Evolutionary conservation across 1,140 invertebrate species (phyloP), one percentile per base, ranked within the genome.

Genomic region (Camponotus floridanus): DNA sequence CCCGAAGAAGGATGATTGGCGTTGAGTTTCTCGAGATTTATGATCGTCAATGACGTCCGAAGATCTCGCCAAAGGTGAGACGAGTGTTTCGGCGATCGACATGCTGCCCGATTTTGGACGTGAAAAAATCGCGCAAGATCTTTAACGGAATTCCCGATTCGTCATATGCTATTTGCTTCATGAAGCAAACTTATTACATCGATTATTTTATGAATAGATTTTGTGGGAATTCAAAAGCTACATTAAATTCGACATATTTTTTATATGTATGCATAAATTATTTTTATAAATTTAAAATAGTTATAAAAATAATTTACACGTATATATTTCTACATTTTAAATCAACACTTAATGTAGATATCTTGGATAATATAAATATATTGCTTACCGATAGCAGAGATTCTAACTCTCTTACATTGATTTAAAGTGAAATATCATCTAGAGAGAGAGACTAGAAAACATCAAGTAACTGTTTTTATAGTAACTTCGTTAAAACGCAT

Each of bases 11-110:
- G 88, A 92, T 93, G 93, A 94, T 93, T 94, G 93, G 92, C 93
- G 91, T 92, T 92, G 92, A 92, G 91, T 88, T 91, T 55, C 87
- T 33, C 55, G 89, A 93, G 93, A 94, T 94, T 94, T 94, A 94
- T 92, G 91, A 89, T 86, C 91, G 73, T 61, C 87, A 85, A 89
- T 73, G 92, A 91, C 85, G 90, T 11, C 39, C 87, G 78, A 76
- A 73, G 88, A 90, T 92, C 48, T 51, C 91, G 33, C 73, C 61
- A 68, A 61, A 67, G 48, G 31, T 36, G 51, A 57, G 15, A 70
- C 11, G 48, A n/a, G 31, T 33, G 68, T 57, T 57, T 59, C 11
- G n/a, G 26, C 6, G 26, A 31, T 45, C 39, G 65, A 68, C 26
- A 80, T 42, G 48, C 18, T 26, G 21, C 36, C n/a, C 36, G 18